Conservation (phyloP, 2,888 invertebrate species). For the Choreutis nemorana region DNA sequence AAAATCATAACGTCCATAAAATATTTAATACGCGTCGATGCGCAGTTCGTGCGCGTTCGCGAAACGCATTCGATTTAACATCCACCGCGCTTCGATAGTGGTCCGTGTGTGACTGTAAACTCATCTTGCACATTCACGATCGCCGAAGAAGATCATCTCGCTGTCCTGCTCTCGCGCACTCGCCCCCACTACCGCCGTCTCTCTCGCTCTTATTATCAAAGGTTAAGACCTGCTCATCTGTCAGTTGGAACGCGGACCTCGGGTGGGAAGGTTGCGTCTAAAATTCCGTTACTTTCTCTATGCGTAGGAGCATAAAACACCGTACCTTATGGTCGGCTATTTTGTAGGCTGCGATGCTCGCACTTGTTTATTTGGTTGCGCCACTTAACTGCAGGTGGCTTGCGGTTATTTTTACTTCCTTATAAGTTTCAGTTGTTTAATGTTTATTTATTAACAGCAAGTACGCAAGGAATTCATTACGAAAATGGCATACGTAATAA, state of each 20-base stretch:
- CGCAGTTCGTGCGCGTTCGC: conserved; percentile 55
- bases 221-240: conserved; percentile 60
- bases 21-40: too few species aligned
- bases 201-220: conserved; percentile 59
- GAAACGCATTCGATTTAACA: conserved; percentile 44
- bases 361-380: conserved; percentile 33
- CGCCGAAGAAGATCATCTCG: conserved; percentile 60
- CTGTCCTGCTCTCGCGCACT: conserved; percentile 29
- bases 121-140: conserved; percentile 63
- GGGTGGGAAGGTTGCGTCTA: conserved; percentile 49
- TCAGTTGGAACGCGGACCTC: conserved; percentile 56
- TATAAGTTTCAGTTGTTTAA: too few species aligned
- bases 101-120: conserved; percentile 64
- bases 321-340: conserved; percentile 43
- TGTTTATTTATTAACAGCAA: too few species aligned
- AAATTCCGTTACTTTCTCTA: conserved; percentile 52
- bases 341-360: conserved; percentile 29
- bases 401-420: conserved; percentile 19
- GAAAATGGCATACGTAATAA: too few species aligned
- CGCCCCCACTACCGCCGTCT: conserved; percentile 25
- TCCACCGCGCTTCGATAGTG: conserved; percentile 56
- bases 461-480: too few species aligned
- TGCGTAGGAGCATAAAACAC: conserved; percentile 40
- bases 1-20: too few species aligned
- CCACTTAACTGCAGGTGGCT: conserved; percentile 37